Conservation (phyloP, 2,888 invertebrate species). For the Epinotia bilunana region DNA sequence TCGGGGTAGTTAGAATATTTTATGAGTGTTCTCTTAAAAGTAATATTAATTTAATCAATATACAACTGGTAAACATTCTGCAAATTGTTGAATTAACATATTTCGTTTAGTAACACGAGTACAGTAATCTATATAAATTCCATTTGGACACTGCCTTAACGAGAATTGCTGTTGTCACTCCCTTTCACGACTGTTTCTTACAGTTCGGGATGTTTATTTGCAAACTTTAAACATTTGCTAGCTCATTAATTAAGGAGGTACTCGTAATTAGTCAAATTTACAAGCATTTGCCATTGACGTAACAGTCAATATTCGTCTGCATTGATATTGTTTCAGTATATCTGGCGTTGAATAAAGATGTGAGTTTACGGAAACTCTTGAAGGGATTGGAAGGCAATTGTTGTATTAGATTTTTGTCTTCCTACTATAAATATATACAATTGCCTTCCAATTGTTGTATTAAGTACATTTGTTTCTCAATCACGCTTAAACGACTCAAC, state of each 20-base stretch:
- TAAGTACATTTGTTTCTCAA: too few species aligned
- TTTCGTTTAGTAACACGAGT: slow-evolving; percentile 13
- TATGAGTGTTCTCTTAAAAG: too few species aligned
- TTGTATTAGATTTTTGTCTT: too few species aligned
- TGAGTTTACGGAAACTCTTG: background rate
- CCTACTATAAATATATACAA: too few species aligned
- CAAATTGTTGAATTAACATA: background rate
- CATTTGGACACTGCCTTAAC: slow-evolving; percentile 38
- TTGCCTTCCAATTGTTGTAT: too few species aligned
- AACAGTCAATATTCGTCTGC: slow-evolving; percentile 16
- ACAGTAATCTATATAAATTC: slow-evolving; percentile 38
- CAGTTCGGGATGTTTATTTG: slow-evolving; percentile 35
- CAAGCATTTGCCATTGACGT: slow-evolving; percentile 19
- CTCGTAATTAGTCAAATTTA: slow-evolving; percentile 33
- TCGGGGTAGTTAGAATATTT: too few species aligned
- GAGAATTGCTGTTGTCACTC: slow-evolving; percentile 34
- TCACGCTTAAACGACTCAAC: too few species aligned
- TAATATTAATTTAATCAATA: too few species aligned
- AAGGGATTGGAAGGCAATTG: background rate
- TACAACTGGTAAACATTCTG: background rate
- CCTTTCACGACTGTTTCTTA: slow-evolving; percentile 41
- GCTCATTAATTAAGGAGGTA: slow-evolving; percentile 40
- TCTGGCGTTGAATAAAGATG: background rate
- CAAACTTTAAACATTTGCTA: slow-evolving; percentile 36
- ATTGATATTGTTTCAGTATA: slow-evolving; percentile 14